Conservation (phyloP, 1,140 invertebrate species). For the Atta colombica region DNA sequence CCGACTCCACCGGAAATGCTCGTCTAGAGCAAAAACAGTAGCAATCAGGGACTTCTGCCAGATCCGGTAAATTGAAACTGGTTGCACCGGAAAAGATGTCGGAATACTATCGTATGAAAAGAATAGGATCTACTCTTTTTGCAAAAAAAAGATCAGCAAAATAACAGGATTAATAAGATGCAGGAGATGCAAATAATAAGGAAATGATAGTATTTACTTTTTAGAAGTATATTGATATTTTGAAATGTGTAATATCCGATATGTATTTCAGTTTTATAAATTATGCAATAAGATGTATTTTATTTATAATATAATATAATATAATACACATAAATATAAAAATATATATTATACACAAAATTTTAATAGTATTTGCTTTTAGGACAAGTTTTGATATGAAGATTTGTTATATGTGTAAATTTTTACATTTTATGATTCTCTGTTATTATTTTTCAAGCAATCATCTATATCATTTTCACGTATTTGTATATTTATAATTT, state of each 20-base stretch:
- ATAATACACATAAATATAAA: no score
- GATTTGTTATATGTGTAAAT: no score
- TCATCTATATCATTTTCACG: no score
- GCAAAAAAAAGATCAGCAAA: slow-evolving; percentile 12
- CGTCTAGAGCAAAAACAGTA: slow-evolving; percentile 62
- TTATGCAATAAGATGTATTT: no score
- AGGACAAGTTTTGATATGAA: no score
- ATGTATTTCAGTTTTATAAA: no score
- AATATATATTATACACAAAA: no score
- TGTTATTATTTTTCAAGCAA: no score
- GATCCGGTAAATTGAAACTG: slow-evolving; percentile 75
- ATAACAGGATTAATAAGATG: slow-evolving; percentile 1
- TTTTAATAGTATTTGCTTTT: no score
- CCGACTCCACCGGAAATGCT: slow-evolving; percentile 66
- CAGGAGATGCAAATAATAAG: slow-evolving; percentile 13
- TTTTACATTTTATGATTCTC: no score
- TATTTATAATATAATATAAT: no score
- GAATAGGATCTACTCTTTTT: slow-evolving; percentile 51
- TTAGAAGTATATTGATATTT: not conserved
- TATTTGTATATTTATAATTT: no score
- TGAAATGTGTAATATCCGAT: not conserved
- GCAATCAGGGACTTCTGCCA: slow-evolving; percentile 65
- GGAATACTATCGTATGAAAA: slow-evolving; percentile 31
- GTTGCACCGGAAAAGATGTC: slow-evolving; percentile 55
- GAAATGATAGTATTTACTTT: not conserved